Conservation (phyloP, 2,797 vertebrate species). For the Poeciliopsis presidionis region DNA sequence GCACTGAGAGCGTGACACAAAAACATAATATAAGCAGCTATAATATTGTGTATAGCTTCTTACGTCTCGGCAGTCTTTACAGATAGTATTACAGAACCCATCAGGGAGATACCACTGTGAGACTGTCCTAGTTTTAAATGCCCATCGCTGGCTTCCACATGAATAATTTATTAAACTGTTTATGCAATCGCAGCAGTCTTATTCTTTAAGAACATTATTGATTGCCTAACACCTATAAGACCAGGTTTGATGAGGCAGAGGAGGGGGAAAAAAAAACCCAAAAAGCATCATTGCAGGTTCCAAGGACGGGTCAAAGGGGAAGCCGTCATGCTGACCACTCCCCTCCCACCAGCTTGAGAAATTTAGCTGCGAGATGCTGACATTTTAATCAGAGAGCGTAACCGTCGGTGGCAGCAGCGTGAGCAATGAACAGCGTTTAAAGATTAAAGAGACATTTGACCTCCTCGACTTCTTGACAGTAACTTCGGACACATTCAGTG, state of each 20-base stretch:
- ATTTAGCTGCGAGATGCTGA: conserved; percentile 35
- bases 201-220: conserved; percentile 70
- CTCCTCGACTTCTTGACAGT: conserved; percentile 23
- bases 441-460: conserved; percentile 54
- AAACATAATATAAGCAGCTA: conserved; percentile 51
- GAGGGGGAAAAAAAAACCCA: background rate
- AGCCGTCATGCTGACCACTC: background rate
- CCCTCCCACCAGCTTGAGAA: conserved; percentile 23
- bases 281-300: conserved; percentile 28
- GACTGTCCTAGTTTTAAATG: conserved; percentile 74
- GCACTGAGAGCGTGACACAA: conserved; percentile 34
- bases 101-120: conserved; percentile 65
- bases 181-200: conserved; percentile 71
- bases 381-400: conserved; percentile 56
- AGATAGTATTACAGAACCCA: conserved; percentile 67
- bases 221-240: conserved; percentile 52
- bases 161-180: conserved; percentile 78
- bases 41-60: conserved; percentile 42
- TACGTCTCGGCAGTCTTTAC: conserved; percentile 60
- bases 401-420: conserved; percentile 16
- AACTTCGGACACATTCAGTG: conserved; percentile 2
- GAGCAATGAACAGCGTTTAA: conserved; percentile 30
- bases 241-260: conserved; percentile 46
- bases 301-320: conserved; percentile 54
- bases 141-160: conserved; percentile 60